These are phyloP conservation scores for Andrena praecox DNA, from an alignment of 2,888 invertebrate genomes.

Conservation along the genomic window DNA sequence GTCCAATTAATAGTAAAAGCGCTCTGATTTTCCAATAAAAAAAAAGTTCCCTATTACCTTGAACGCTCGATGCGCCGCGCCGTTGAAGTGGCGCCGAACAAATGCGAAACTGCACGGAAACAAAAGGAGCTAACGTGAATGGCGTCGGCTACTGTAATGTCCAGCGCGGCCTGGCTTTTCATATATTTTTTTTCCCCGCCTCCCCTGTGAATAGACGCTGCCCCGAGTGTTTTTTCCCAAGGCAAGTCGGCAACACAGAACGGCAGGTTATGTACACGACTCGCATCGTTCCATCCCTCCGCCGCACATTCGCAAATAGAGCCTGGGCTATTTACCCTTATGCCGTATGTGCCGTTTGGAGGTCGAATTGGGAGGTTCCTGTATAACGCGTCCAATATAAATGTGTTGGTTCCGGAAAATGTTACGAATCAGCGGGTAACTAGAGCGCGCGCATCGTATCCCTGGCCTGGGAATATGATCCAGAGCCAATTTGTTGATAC, in stretches of 20 bases:
- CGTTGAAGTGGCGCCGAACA: conserved; percentile 2
- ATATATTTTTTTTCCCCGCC: conserved; percentile 12
- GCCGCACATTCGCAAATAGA: conserved; percentile 59
- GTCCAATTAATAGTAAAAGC: too few species aligned
- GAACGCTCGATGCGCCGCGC: too few species aligned
- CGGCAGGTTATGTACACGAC: conserved; percentile 20
- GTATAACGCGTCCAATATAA: conserved; percentile 60
- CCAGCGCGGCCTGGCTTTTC: neutral
- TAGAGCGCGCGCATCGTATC: conserved; percentile 11
- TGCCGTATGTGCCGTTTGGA: conserved; percentile 11
- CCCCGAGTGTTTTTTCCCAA: conserved; percentile 24
- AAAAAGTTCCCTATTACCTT: too few species aligned
- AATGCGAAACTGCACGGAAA: conserved; percentile 1
- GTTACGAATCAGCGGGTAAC: conserved; percentile 54
- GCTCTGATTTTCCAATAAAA: too few species aligned
- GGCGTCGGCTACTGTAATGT: conserved; percentile 15
- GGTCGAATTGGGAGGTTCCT: conserved; percentile 33
- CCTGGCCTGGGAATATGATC: conserved; percentile 35
- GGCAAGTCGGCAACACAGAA: conserved; percentile 16
- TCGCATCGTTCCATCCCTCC: conserved; percentile 49
- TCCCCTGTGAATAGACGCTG: conserved; percentile 1
- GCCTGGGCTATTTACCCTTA: conserved; percentile 48
- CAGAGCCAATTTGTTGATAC: conserved; percentile 24
- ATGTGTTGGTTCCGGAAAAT: conserved; percentile 48
- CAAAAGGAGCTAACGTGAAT: conserved; percentile 12